Base-by-base conservation (phyloP, 2,797 vertebrate genomes). In the Hyperoplus immaculatus region DNA sequence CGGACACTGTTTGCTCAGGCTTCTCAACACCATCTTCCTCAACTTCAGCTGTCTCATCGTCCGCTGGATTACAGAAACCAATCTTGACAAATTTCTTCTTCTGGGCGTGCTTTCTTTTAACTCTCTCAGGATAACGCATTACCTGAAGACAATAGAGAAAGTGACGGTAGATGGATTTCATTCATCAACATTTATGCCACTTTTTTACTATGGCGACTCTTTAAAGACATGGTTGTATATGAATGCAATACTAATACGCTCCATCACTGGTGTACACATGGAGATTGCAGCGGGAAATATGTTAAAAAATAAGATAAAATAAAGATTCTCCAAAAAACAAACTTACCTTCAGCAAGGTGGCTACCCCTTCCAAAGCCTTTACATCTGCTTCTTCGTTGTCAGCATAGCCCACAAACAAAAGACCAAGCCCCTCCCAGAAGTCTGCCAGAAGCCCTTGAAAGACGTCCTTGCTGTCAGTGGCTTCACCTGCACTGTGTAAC, bases 401-500 rank as follows among this genome's bases (percentile, higher is more conserved):
- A 14, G 96, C 93, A 55, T 94, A 94, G 55, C 84, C 67, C 8
- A 96, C 87, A 78, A 96, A 97, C 39, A 96, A 83, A 68, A 91
- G 93, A 63, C 96, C 91, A 29, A 99, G 92, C 58, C 80, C 94
- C 69, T 96, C 94, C 98, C 98, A 99, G 92, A 99, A 98, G 83
- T 94, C 93, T 14, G 87, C 84, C 78, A 98, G 84, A 38, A 99
- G 93, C 55, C 90, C 93, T 81, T 92, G 88, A 85, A 97, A 97
- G 77, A 93, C 87, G 15, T 85, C 63, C 6, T 81, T 78, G 47
- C 64, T 72, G 5, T 72, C 84, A 45, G 80, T 77, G 1, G 62
- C 72, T 69, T 89, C 80, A 10, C 69, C 77, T 41, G 80, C 87
- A 53, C 9, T 65, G 0, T 90, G 87, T 42, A 83, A 70, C 60